These are phyloP conservation scores for Hippoglossus stenolepis DNA, from an alignment of 2,113 vertebrate genomes.

Conservation along the genomic window DNA sequence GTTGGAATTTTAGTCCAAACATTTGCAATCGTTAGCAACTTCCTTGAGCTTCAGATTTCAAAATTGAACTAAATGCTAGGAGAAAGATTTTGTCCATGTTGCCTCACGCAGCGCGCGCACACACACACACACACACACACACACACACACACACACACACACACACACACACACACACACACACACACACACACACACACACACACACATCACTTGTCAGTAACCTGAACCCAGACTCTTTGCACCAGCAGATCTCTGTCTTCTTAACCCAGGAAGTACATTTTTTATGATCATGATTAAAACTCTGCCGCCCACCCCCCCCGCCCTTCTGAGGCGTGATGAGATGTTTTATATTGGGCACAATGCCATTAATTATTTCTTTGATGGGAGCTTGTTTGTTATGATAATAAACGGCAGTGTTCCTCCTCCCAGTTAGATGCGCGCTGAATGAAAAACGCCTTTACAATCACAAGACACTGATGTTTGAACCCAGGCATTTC, in stretches of 20 bases:
- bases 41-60: not conserved
- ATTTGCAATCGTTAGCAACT: not conserved
- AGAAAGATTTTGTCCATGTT: not conserved
- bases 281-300: constrained; percentile 92
- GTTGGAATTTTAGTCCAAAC: not conserved
- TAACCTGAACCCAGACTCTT: constrained; percentile 14
- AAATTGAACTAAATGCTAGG: not conserved
- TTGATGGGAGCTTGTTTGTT: constrained; percentile 95
- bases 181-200: too few species aligned
- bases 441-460: constrained; percentile 62
- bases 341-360: constrained; percentile 92
- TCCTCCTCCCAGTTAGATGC: constrained; percentile 61
- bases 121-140: too few species aligned
- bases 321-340: constrained; percentile 88
- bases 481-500: constrained; percentile 32
- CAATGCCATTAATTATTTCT: constrained; percentile 94
- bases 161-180: too few species aligned
- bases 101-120: too few species aligned
- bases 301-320: constrained; percentile 33
- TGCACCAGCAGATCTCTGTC: constrained; percentile 8
- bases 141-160: not conserved
- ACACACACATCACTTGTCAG: not conserved
- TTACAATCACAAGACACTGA: constrained; percentile 45
- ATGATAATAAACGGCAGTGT: constrained; percentile 80
- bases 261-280: constrained; percentile 76